These are phyloP conservation scores for Drosophila kuntzei DNA, from an alignment of 2,888 invertebrate species.

Conservation along the genomic window DNA sequence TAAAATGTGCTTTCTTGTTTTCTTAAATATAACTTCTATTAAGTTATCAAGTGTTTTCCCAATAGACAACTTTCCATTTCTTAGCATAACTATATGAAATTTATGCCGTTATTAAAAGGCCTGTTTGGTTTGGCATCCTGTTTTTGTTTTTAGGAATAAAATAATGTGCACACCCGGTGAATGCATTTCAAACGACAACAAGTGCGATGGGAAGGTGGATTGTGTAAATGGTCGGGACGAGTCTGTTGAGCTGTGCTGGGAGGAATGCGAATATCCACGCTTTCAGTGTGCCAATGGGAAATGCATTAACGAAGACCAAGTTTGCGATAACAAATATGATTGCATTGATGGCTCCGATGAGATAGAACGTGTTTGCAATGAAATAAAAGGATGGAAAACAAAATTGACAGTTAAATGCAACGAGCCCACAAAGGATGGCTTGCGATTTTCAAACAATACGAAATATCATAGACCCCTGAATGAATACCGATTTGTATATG, in stretches of 20 bases:
- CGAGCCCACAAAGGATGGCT: neutral
- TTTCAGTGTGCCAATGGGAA: slow-evolving; percentile 44
- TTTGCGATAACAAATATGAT: slow-evolving; percentile 30
- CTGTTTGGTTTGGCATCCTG: too few species aligned
- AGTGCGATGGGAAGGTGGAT: slow-evolving; percentile 26
- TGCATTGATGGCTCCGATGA: slow-evolving; percentile 60
- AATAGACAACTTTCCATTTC: too few species aligned
- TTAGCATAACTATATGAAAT: too few species aligned
- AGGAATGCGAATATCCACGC: fast-evolving
- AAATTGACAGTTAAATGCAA: neutral
- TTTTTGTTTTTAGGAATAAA: neutral
- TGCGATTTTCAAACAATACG: neutral
- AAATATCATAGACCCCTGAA: neutral
- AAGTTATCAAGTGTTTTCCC: too few species aligned
- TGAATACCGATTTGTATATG: slow-evolving; percentile 10
- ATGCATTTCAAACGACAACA: neutral
- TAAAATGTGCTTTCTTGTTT: too few species aligned
- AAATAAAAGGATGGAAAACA: fast-evolving
- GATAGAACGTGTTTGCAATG: fast-evolving
- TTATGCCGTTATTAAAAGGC: too few species aligned
- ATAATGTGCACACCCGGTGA: slow-evolving; percentile 7
- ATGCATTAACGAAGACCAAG: fast-evolving
- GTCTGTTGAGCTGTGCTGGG: slow-evolving; percentile 41
- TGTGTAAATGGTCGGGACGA: slow-evolving; percentile 49
- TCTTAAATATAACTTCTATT: too few species aligned